Base-by-base conservation (phyloP, 2,888 invertebrate genomes). In the Hypomecis atomaria region DNA sequence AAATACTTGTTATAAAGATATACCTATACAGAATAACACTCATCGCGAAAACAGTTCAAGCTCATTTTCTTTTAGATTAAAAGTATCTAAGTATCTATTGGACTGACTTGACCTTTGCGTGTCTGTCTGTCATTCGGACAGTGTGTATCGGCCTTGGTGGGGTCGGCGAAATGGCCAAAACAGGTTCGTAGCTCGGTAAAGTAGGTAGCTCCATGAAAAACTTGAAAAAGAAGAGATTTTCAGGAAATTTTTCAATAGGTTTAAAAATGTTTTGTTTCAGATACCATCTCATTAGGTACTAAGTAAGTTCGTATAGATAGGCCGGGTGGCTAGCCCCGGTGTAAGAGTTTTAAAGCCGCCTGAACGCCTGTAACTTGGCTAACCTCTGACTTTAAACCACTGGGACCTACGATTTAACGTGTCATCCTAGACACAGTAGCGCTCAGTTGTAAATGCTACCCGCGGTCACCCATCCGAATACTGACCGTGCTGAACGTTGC, bases 121-220 rank as follows among this genome's bases (percentile, higher is more conserved):
- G 75, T 53, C 59, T 68, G 67, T 54, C 62, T 66, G 65, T 69
- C 74, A 67, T 70, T 66, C 43, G 48, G 54, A 9, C 67, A 53
- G 72, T 75, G 69, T 69, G 74, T 74, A 59, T 56, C 59, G 59
- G 67, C 73, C 74, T 74, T 74, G 70, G 48, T 63, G 72, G 69
- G 74, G 76, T 76, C 73, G 68, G 75, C 71, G 72, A 86, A 86
- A 86, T 84, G 82, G 81, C 78, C 73, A 78, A 81, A 82, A 83
- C 59, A 64, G 64, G 59, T 56, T 45, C 8, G 5, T n/a, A 9
- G 4, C 9, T 40, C 6, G 33, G 23, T 11, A 40, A 7, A 40
- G 7, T 40, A 10, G 40, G 40, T n/a, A n/a, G 11, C 11, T 43
- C 9, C 36, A 34, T 8, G 5, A 43, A 34, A 43, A 11, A 36